Base-by-base conservation (phyloP, 2,888 invertebrate species). In the Tachina lurida region DNA sequence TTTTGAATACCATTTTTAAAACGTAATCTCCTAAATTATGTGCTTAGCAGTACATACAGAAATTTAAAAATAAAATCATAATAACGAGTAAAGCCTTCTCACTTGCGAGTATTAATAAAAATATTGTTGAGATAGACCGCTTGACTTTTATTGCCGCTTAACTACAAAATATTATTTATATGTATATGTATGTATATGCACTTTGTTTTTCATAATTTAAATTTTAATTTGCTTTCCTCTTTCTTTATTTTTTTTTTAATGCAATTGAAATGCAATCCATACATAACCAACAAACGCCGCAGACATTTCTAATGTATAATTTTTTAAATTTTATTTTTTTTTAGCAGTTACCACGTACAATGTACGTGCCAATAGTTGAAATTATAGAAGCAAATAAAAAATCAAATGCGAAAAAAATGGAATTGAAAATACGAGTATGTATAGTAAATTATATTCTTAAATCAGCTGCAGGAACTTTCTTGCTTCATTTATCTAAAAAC, bases 321-420 rank as follows among this genome's bases (percentile, higher is more conserved):
- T 31, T 31, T 31, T 22, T 3, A 22, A 2, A 2, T 22, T 22
- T 31, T 3, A 58, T 58, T 31, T 47, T 17, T 54, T 71, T 65
- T 79, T 70, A 65, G 63, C 71, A 79, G 65, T 79, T 86, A 83
- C 79, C 86, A 86, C 86, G 86, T 86, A 83, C 82, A 71, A 19
- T 60, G 75, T 86, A 86, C 85, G 85, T 86, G 85, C 79, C 83
- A 83, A 86, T 83, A 83, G 79, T 83, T 82, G 39, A 74, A 71
- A 58, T 77, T 79, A 60, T 70, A 43, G 47, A 67, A 71, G 45
- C 65, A 71, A 70, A 58, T 47, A 65, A 13, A 45, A 75, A 54
- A 71, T 52, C 17, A 22, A 41, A 70, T 78, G 45, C 13, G 15
- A 41, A 63, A 68, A 71, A 63, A 31, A 31, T 22, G 41, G 45